Conservation (phyloP, 1,140 invertebrate genomes). For the Trachymyrmex cornetzi region DNA sequence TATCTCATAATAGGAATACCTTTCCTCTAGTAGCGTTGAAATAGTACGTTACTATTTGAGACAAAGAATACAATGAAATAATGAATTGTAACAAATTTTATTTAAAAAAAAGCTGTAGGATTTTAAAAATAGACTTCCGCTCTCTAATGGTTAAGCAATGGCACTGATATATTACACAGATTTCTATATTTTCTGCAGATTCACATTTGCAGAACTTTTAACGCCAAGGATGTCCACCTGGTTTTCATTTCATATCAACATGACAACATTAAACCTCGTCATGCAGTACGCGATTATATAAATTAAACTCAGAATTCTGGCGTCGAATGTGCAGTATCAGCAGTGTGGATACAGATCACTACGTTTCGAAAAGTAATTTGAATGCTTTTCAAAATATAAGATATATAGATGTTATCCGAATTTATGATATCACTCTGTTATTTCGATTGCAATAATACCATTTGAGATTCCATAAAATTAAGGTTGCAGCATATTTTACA, state of each 20-base stretch:
- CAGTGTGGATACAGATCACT: not conserved
- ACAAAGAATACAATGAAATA: no score
- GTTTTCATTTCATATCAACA: not conserved
- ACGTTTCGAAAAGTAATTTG: not conserved
- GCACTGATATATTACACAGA: not conserved
- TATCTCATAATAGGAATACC: no score
- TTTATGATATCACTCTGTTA: slow-evolving; percentile 12
- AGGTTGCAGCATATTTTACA: slow-evolving; percentile 16
- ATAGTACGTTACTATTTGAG: no score
- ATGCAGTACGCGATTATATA: not conserved
- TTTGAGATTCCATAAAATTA: slow-evolving; percentile 18
- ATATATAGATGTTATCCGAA: not conserved
- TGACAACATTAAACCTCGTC: not conserved
- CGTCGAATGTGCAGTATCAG: not conserved
- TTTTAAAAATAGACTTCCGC: no score
- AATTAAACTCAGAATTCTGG: not conserved
- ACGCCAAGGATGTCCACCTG: not conserved
- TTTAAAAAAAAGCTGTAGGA: no score
- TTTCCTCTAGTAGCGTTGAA: no score
- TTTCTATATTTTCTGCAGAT: not conserved
- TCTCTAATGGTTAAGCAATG: no score
- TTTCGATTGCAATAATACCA: not conserved
- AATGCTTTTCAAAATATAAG: not conserved
- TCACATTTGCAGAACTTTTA: not conserved
- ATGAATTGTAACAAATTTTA: no score